phyloP scores from a whole-genome alignment of 2,888 invertebrate genomes.

The Parapristionchus giblindavisi region DNA sequence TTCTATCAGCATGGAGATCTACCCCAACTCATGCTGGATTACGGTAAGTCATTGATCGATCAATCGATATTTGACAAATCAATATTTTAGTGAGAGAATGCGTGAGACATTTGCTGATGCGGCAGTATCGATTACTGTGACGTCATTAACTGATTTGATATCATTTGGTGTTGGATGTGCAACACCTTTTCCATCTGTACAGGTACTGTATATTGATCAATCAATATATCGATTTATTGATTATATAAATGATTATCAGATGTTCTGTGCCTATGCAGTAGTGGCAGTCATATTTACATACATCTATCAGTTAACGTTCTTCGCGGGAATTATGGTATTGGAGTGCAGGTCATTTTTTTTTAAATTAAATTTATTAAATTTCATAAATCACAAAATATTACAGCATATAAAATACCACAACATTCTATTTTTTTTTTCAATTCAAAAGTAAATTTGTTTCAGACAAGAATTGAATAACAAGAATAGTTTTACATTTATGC shows the following conservation, averaged over 20 bases:
- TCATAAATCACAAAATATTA: no score
- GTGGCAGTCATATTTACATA: slow-evolving; percentile 89
- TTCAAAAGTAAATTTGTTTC: slow-evolving; percentile 34
- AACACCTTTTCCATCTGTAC: slow-evolving; percentile 90
- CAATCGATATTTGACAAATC: background rate
- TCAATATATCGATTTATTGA: no score
- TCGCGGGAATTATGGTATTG: slow-evolving; percentile 77
- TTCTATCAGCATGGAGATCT: slow-evolving; percentile 91
- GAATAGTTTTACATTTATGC: slow-evolving; percentile 64
- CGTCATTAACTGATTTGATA: slow-evolving; percentile 87
- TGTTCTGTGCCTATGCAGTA: slow-evolving; percentile 93
- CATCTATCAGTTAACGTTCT: slow-evolving; percentile 90
- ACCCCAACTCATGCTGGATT: slow-evolving; percentile 75
- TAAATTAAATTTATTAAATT: background rate
- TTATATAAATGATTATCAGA: slow-evolving; percentile 70
- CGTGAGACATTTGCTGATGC: slow-evolving; percentile 88
- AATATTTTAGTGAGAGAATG: slow-evolving; percentile 83
- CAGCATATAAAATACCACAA: no score
- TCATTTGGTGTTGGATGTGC: slow-evolving; percentile 91
- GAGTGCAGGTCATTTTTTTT: slow-evolving; percentile 49
- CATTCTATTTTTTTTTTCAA: background rate
- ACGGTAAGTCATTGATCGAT: slow-evolving; percentile 16
- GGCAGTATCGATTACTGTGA: slow-evolving; percentile 92
- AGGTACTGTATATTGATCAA: no score
- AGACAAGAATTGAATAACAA: slow-evolving; percentile 45